Conservation (phyloP, 1,140 invertebrate species). For the Phortica variegata region DNA sequence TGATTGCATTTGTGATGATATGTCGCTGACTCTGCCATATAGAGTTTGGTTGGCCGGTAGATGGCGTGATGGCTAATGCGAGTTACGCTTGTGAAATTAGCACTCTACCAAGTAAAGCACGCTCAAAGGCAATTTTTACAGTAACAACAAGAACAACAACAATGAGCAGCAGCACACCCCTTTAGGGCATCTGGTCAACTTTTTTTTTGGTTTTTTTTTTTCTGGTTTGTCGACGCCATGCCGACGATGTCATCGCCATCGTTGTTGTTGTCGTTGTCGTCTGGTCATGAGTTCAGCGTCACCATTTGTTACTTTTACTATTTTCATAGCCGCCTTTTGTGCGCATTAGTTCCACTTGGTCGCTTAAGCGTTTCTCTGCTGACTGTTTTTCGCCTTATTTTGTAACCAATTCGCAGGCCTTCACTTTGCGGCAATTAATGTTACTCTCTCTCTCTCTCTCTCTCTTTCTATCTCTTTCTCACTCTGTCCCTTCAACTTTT, state of each 20-base stretch:
- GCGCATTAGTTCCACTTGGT: slow-evolving; percentile 44
- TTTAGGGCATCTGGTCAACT: too few relatives aligned
- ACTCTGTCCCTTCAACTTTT: too few relatives aligned
- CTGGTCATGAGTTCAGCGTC: too few relatives aligned
- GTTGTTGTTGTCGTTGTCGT: too few relatives aligned
- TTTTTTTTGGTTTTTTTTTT: too few relatives aligned
- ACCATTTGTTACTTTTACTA: slow-evolving; percentile 10
- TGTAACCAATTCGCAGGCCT: slow-evolving; percentile 21
- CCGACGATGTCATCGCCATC: too few relatives aligned
- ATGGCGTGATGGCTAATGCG: slow-evolving; percentile 22
- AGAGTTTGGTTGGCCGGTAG: slow-evolving; percentile 11
- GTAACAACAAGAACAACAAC: slow-evolving; percentile 4
- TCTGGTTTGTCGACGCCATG: too few relatives aligned
- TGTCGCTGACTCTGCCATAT: slow-evolving; percentile 10
- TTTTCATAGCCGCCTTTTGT: slow-evolving; percentile 19
- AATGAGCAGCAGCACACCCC: too few relatives aligned
- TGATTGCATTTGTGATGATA: slow-evolving; percentile 40
- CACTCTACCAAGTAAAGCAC: too few relatives aligned
- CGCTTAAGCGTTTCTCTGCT: slow-evolving; percentile 28
- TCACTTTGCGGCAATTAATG: slow-evolving; percentile 37
- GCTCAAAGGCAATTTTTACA: slow-evolving; percentile 31
- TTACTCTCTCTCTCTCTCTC: too few relatives aligned
- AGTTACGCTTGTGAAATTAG: too few relatives aligned
- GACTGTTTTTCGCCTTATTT: slow-evolving; percentile 17
- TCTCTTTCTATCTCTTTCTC: too few relatives aligned